Base-by-base conservation (phyloP, 2,888 invertebrate genomes). In the Nomada flava region DNA sequence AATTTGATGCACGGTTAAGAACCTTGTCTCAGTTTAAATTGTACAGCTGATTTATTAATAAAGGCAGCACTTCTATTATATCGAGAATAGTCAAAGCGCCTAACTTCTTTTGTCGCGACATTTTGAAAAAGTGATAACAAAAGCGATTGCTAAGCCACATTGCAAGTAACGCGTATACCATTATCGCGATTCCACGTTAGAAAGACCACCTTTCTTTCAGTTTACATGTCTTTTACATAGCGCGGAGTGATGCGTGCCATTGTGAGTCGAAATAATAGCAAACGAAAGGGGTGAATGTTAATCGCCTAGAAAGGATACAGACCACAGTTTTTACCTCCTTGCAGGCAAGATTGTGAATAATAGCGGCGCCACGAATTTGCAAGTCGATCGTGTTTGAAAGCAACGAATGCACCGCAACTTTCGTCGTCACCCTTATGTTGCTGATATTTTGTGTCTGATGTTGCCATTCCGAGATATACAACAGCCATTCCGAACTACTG, bases 311-410 rank as follows among this genome's bases (percentile, higher is more conserved):
- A 85, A 91, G 92, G 96, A 96, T 96, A 97, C 98, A 95, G 96
- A 98, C 98, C 97, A 98, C 98, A 94, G 98, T 97, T 96, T 98
- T 98, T 95, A 98, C 98, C 97, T 98, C 98, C 96, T 98, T 98
- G 95, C 97, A 97, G 93, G 98, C 98, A 91, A 98, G 95, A 94
- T 98, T 98, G 95, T 98, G 97, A 89, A 98, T 96, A 86, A 98
- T 96, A 89, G 98, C 98, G 1, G 97, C 96, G 84, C 98, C 98
- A 85, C 96, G 95, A 87, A 97, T 97, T 92, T 97, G 97, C 89
- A 98, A 94, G 86, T 95, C 95, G 20, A 95, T 94, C 76, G 96
- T 95, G 81, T 96, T 96, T 26, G 97, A 96, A 55, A 98, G 95
- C 87, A 97, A 94, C 83, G 97, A 96, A 94, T 98, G 98, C 60